Conservation (phyloP, 2,888 invertebrate species). For the Noctua pronuba region DNA sequence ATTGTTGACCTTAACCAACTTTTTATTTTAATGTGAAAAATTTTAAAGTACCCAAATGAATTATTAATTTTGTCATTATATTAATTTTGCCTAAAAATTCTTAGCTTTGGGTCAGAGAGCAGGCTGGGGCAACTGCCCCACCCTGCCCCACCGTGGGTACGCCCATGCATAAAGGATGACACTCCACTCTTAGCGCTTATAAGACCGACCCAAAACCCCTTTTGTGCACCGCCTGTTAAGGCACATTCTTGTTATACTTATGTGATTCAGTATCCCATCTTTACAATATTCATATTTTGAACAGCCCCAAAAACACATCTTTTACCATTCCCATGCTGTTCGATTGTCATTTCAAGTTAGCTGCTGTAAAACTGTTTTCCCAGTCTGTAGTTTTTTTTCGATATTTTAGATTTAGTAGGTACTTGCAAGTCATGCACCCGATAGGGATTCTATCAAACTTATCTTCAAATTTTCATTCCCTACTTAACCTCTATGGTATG, state of each 20-base stretch:
- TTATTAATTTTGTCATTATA: no score
- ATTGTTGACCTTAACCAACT: no score
- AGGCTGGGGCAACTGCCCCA: no score
- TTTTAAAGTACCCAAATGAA: no score
- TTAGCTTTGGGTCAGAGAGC: no score
- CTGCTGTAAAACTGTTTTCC: not conserved
- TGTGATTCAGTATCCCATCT: not conserved
- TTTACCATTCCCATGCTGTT: not conserved
- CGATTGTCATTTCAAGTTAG: not conserved
- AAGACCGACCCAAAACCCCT: not conserved
- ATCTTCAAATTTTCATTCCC: not conserved
- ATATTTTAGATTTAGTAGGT: not conserved
- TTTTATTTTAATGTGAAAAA: no score
- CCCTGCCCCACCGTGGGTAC: no score
- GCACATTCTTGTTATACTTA: not conserved
- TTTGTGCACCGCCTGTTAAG: not conserved
- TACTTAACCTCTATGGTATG: not conserved
- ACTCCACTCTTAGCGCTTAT: not conserved
- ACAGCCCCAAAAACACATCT: not conserved
- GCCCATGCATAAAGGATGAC: no score
- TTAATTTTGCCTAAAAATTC: no score
- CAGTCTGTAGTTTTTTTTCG: not conserved
- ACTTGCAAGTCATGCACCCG: not conserved
- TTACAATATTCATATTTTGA: not conserved
- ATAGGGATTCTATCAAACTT: not conserved